Conservation (phyloP, 2,888 invertebrate species). For the Anticlea derivata region DNA sequence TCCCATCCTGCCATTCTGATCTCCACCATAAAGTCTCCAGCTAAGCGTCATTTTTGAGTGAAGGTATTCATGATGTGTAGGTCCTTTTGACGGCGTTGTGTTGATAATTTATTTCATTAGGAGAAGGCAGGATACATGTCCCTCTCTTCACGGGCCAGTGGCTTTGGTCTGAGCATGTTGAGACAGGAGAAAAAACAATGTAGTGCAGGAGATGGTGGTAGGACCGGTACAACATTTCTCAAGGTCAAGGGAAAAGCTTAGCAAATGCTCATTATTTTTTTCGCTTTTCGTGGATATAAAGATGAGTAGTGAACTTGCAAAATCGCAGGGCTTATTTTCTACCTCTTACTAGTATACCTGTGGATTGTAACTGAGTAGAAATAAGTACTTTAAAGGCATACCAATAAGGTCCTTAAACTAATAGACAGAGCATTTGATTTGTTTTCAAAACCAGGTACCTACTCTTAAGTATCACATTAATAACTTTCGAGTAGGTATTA, state of each 20-base stretch:
- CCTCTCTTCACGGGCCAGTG: conserved; percentile 80
- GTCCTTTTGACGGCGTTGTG: conserved; percentile 39
- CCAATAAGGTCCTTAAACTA: too few relatives aligned
- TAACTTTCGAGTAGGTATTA: too few relatives aligned
- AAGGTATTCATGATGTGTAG: conserved; percentile 27
- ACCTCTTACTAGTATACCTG: too few relatives aligned
- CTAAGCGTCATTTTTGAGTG: conserved; percentile 34
- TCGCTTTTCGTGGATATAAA: too few relatives aligned
- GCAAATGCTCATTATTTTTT: too few relatives aligned
- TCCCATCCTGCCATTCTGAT: conserved; percentile 37
- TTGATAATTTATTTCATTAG: conserved; percentile 79
- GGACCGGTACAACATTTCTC: not conserved
- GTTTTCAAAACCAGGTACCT: too few relatives aligned
- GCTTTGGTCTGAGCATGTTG: conserved; percentile 65
- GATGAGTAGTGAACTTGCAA: too few relatives aligned
- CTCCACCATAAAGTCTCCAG: conserved; percentile 7
- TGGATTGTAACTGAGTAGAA: too few relatives aligned
- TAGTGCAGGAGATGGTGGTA: conserved; percentile 39
- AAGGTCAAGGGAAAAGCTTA: conserved; percentile 9
- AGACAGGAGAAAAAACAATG: conserved; percentile 71
- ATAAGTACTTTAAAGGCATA: too few relatives aligned
- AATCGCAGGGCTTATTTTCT: too few relatives aligned
- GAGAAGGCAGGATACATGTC: conserved; percentile 82
- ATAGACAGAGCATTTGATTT: too few relatives aligned
- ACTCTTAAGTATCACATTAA: too few relatives aligned